Conservation (phyloP, 2,888 invertebrate species). For the Tridacna gigas region DNA sequence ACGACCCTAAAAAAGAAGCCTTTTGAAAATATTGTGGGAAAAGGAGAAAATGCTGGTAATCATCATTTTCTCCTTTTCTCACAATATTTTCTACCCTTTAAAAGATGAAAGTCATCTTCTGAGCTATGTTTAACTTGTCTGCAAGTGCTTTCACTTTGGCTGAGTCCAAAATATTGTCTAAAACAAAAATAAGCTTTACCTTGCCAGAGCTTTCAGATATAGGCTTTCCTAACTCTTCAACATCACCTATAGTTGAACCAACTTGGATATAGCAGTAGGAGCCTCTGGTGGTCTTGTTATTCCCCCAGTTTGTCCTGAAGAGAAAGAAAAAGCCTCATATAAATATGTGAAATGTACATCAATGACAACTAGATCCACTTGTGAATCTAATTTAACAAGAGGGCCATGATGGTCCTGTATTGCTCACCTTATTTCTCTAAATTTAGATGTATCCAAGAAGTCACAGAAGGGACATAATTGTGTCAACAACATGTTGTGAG, state of each 20-base stretch:
- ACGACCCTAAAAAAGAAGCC: not conserved
- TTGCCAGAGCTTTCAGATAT: conserved; percentile 85
- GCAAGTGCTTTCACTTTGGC: not conserved
- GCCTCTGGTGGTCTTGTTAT: conserved; percentile 92
- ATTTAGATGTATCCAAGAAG: too few relatives aligned
- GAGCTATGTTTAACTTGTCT: not conserved
- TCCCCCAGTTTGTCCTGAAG: conserved; percentile 93
- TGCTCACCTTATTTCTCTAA: too few relatives aligned
- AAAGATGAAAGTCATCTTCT: not conserved
- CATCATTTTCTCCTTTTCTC: not conserved
- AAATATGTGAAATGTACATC: too few relatives aligned
- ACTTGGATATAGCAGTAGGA: conserved; percentile 95
- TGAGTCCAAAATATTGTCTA: not conserved
- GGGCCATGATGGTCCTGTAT: too few relatives aligned
- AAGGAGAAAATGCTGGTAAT: not conserved
- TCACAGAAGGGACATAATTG: too few relatives aligned
- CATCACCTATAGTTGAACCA: conserved; percentile 93
- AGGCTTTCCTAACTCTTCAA: conserved; percentile 93
- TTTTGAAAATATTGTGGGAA: not conserved
- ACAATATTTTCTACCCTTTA: not conserved
- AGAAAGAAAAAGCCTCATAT: conserved; percentile 3
- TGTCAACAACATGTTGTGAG: too few relatives aligned
- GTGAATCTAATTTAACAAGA: too few relatives aligned
- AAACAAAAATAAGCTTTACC: conserved; percentile 40
- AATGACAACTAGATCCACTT: too few relatives aligned